These are phyloP conservation scores for Melanaphis sacchari DNA, from an alignment of 1,140 invertebrate genomes.

Conservation along the genomic window DNA sequence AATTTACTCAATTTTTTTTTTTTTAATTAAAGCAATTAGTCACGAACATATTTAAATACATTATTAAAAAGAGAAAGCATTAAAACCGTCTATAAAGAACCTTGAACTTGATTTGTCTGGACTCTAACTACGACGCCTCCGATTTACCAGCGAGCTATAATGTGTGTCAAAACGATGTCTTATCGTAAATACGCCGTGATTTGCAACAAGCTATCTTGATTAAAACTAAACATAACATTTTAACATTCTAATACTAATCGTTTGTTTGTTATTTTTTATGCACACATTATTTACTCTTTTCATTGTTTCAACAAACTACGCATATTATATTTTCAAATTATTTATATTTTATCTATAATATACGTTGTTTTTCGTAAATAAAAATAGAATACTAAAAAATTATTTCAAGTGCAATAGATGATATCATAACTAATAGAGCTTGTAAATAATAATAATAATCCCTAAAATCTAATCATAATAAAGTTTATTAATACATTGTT, in stretches of 20 bases:
- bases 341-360: neutral
- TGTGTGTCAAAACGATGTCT: conserved; percentile 28
- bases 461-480: neutral
- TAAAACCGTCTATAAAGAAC: neutral
- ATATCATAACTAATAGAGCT: neutral
- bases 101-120: conserved; percentile 44
- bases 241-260: neutral
- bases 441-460: neutral
- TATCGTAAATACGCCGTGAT: neutral
- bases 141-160: neutral
- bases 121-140: neutral
- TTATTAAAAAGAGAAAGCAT: conserved; percentile 22
- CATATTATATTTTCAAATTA: neutral
- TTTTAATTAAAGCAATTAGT: neutral
- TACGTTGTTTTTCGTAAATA: neutral
- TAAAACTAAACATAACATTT: neutral
- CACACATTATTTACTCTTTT: neutral
- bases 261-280: neutral
- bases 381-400: neutral
- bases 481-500: neutral
- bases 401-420: neutral
- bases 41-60: neutral
- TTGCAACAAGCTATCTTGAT: neutral
- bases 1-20: neutral
- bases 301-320: neutral